A percentile compares a stretch with the other conserved stretches of the same genome.
These are phyloP conservation scores for Garrulus glandarius DNA, from an alignment of 2,797 vertebrate species.

Conservation along the genomic window DNA sequence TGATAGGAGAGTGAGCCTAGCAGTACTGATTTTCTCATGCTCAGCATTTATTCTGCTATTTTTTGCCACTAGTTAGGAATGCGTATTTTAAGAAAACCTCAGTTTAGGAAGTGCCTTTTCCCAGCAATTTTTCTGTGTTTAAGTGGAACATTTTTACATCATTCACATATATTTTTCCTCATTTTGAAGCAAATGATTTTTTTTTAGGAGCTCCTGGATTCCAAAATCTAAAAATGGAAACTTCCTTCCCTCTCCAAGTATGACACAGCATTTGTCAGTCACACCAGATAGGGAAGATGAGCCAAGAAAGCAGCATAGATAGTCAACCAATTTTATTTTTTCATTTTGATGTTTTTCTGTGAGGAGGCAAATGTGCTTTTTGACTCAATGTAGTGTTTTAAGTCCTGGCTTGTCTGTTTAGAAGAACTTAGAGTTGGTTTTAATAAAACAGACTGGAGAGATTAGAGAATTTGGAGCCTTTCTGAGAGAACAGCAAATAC, in stretches of 20 bases:
- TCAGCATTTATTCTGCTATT: neutral
- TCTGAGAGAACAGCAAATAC: neutral
- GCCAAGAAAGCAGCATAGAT: neutral
- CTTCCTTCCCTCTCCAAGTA: neutral
- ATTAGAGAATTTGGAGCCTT: neutral
- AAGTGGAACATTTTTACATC: neutral
- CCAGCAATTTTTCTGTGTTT: neutral
- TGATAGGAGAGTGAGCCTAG: neutral
- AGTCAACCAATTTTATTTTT: neutral
- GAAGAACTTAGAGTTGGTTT: neutral
- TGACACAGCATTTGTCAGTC: neutral
- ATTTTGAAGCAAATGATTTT: neutral
- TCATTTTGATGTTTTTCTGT: neutral
- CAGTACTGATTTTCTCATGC: neutral
- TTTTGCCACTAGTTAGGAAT: constrained; percentile 1
- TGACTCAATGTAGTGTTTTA: neutral
- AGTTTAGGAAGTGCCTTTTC: neutral
- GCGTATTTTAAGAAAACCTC: neutral
- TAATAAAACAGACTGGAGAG: neutral
- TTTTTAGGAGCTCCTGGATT: neutral
- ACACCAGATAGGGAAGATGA: neutral
- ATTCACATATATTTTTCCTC: neutral
- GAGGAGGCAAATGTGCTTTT: neutral
- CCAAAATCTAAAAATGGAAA: neutral
- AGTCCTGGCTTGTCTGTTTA: neutral